Conservation (phyloP, 2,888 invertebrate genomes). For the Tinea trinotella region DNA sequence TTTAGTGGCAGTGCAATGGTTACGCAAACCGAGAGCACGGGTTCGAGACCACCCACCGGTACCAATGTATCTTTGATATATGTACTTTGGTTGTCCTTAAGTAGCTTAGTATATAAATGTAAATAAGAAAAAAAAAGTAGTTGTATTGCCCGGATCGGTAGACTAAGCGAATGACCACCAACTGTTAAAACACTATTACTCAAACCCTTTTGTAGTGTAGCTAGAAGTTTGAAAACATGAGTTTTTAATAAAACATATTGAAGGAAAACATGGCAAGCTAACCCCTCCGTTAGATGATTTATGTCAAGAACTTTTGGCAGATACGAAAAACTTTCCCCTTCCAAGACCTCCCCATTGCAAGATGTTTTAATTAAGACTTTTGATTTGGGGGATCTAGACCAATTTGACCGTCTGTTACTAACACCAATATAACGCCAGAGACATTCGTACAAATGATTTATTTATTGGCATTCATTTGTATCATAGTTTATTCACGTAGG, state of each 20-base stretch:
- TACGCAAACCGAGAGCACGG: too few relatives aligned
- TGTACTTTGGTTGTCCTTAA: too few relatives aligned
- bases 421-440: background rate
- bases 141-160: too few relatives aligned
- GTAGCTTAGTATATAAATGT: too few relatives aligned
- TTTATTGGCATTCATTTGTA: background rate
- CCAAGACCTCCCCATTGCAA: background rate
- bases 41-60: too few relatives aligned
- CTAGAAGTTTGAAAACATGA: too few relatives aligned
- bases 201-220: too few relatives aligned
- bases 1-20: too few relatives aligned
- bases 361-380: background rate
- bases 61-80: too few relatives aligned
- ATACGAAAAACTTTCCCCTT: background rate
- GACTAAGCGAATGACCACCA: too few relatives aligned
- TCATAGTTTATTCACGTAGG: background rate
- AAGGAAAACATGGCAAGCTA: background rate
- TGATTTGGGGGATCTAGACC: background rate
- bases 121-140: too few relatives aligned
- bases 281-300: background rate
- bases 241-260: background rate
- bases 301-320: slow-evolving; percentile 1
- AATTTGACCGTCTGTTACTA: background rate
- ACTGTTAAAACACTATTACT: too few relatives aligned
- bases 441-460: background rate